These are phyloP conservation scores for Microplitis mediator DNA, from an alignment of 1,140 invertebrate genomes.

Conservation along the genomic window DNA sequence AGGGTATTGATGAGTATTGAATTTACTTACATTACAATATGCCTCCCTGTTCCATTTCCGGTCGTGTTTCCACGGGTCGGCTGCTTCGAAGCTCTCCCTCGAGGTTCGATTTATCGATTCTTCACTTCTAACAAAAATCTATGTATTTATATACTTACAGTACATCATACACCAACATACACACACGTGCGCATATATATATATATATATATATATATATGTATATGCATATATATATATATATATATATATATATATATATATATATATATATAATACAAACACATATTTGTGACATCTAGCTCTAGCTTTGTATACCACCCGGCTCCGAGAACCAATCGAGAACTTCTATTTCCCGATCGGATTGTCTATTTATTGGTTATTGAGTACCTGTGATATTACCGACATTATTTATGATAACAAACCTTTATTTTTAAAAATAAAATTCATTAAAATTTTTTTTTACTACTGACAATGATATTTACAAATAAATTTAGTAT, in stretches of 20 bases:
- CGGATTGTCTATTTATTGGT: constrained; percentile 38
- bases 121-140: neutral
- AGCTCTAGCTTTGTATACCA: constrained; percentile 50
- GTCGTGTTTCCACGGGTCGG: constrained; percentile 46
- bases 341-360: constrained; percentile 56
- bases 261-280: neutral
- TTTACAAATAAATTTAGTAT: neutral
- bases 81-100: constrained; percentile 16
- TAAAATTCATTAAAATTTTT: neutral
- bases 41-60: constrained; percentile 51
- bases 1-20: constrained; percentile 32
- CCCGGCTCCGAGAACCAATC: constrained; percentile 55
- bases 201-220: neutral
- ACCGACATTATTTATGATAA: neutral
- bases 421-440: neutral
- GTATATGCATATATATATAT: neutral
- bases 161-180: neutral
- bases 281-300: neutral
- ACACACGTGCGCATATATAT: neutral
- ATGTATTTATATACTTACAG: neutral
- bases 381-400: constrained; percentile 20
- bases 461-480: neutral
- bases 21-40: constrained; percentile 34
- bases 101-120: constrained; percentile 46
- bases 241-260: neutral